Base-by-base conservation (phyloP, 2,888 invertebrate species). In the Eupithecia vulgata region DNA sequence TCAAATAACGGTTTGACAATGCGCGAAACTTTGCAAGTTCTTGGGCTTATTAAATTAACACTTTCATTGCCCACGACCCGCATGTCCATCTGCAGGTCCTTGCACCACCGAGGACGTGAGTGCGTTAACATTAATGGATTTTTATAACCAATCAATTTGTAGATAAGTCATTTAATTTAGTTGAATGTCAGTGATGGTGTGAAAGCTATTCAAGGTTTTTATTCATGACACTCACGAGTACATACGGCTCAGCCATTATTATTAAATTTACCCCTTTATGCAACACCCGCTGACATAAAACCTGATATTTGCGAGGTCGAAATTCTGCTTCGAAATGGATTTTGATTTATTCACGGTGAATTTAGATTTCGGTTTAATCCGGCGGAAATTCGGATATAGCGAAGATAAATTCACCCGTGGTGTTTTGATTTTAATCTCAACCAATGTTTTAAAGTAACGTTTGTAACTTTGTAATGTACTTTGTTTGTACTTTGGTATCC, bases 291-390 rank as follows among this genome's bases (percentile, higher is more conserved):
- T 61, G 34, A 61, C 61, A 61, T 34, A 61, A 30, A 61, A 61
- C 34, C 34, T 30, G 61, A 61, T 61, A 61, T 61, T 61, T 61
- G 61, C 61, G 15, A 17, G 15, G 17, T 8, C 61, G 34, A 30
- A 34, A 61, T 30, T 30, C 8, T 17, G 61, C 34, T 17, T 34
- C 8, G 17, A 61, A 17, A 17, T 30, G 61, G 34, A 34, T 61
- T 61, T 34, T 17, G 17, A 61, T 61, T 34, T 61, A 61, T 34
- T 17, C 10, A 15, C 34, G 61, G 12, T 34, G 61, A 61, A 61
- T 34, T 61, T 61, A 34, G 61, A 17, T 61, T 61, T 61, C 61
- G 15, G 61, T 61, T 61, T 34, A 34, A 34, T 34, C 34, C 61
- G 34, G 34, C 13, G 34, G 34, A 17, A 34, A 61, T 59, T 13